Evolutionary conservation across 1,140 invertebrate genomes (phyloP).

Genomic region (Hestina assimilis): DNA sequence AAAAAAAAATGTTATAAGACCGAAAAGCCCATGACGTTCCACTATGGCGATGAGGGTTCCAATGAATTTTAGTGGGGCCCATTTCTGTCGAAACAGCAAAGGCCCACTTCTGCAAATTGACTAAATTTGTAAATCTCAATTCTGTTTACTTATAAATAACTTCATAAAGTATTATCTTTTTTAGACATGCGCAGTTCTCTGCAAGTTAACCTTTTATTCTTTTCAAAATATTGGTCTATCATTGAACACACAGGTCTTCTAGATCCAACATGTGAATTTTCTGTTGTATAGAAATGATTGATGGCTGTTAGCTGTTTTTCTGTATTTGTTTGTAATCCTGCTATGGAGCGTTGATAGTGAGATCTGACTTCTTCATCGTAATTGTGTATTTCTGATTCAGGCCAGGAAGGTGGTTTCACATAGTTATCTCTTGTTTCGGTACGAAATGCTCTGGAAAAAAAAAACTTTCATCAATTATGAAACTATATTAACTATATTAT

Average conservation of each 20-base stretch:
- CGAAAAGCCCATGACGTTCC: no score
- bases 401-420: conserved; percentile 22
- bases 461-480: not conserved
- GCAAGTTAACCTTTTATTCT: conserved; percentile 43
- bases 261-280: conserved; percentile 44
- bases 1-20: no score
- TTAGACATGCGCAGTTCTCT: not conserved
- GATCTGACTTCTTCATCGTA: conserved; percentile 45
- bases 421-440: conserved; percentile 64
- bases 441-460: conserved; percentile 52
- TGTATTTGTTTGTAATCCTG: conserved; percentile 39
- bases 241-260: conserved; percentile 48
- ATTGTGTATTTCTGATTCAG: conserved; percentile 40
- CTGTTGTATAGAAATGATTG: conserved; percentile 40
- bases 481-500: not conserved
- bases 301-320: conserved; percentile 34
- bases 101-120: no score
- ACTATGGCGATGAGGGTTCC: no score
- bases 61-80: no score
- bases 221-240: conserved; percentile 47
- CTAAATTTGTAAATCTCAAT: no score
- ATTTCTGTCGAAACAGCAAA: no score
- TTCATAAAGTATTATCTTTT: no score
- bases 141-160: no score
- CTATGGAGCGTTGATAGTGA: conserved; percentile 37